A percentile compares a stretch with the other conserved stretches of the same genome.
Conservation (phyloP, 2,888 invertebrate genomes). For the Anaspis maculata region DNA sequence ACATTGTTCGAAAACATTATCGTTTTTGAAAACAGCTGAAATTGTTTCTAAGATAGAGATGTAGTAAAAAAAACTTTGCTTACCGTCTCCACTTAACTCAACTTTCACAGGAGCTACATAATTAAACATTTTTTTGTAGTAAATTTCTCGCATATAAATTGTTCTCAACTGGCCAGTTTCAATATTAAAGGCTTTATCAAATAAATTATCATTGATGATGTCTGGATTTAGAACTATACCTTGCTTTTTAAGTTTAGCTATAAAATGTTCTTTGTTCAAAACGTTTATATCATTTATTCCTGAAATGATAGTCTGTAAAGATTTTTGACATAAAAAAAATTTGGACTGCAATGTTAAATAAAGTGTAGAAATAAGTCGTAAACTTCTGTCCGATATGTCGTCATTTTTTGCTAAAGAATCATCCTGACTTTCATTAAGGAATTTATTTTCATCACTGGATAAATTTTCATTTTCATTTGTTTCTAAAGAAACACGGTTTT, state of each 20-base stretch:
- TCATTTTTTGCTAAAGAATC: too few relatives aligned
- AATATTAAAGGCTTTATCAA: neutral
- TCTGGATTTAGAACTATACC: neutral
- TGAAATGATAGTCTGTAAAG: neutral
- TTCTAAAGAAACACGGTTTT: neutral
- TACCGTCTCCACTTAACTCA: constrained; percentile 3
- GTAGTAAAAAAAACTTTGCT: neutral
- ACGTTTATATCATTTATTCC: neutral
- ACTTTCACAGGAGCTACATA: constrained; percentile 7
- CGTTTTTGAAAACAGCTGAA: neutral
- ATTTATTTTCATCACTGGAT: neutral
- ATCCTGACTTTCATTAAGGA: too few relatives aligned
- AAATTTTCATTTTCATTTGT: neutral
- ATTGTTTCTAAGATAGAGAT: neutral
- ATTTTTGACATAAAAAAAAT: neutral
- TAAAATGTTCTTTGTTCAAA: neutral
- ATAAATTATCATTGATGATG: neutral
- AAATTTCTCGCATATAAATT: constrained; percentile 5
- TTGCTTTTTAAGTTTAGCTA: neutral
- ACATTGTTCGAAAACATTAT: neutral
- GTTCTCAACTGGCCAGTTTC: constrained; percentile 4
- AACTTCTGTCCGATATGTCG: neutral
- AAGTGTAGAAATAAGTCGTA: neutral
- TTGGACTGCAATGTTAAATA: neutral
- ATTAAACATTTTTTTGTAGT: constrained; percentile 10